phyloP scores from a whole-genome alignment of 2,113 vertebrate species.

The Myodes glareolus region DNA sequence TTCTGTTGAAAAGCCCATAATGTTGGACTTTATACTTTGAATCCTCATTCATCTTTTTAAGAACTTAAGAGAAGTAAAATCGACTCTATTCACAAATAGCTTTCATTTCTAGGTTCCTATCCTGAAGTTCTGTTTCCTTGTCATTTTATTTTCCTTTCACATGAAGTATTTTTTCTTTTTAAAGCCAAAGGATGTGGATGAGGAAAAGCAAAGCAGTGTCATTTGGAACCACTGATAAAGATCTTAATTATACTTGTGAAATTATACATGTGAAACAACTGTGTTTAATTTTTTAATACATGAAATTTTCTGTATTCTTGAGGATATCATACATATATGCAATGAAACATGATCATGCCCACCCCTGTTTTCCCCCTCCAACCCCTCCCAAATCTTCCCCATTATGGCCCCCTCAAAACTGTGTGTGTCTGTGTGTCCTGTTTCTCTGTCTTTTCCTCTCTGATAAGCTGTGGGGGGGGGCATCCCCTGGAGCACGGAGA shows the following conservation, averaged over 20 bases:
- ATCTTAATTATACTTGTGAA: too few species aligned
- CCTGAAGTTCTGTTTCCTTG: neutral
- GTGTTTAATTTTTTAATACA: neutral
- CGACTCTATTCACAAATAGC: neutral
- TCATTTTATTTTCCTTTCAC: slow-evolving; percentile 5
- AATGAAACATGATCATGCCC: neutral
- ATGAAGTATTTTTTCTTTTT: slow-evolving; percentile 1
- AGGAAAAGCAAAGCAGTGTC: neutral
- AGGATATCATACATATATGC: neutral
- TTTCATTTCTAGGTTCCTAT: neutral
- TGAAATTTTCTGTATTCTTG: neutral
- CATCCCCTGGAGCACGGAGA: neutral
- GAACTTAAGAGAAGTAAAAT: neutral
- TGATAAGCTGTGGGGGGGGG: too few species aligned
- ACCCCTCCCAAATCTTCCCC: neutral
- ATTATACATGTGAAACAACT: neutral
- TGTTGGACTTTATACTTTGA: slow-evolving; percentile 39
- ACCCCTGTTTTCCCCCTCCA: neutral
- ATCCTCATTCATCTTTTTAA: slow-evolving; percentile 34
- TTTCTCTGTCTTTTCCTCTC: neutral
- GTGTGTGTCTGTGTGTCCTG: neutral
- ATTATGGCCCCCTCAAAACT: neutral
- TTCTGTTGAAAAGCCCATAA: neutral
- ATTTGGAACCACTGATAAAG: neutral
- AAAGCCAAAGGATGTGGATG: neutral